phyloP scores from a whole-genome alignment of 2,888 invertebrate species.

The Hypselothyrea guttata region DNA sequence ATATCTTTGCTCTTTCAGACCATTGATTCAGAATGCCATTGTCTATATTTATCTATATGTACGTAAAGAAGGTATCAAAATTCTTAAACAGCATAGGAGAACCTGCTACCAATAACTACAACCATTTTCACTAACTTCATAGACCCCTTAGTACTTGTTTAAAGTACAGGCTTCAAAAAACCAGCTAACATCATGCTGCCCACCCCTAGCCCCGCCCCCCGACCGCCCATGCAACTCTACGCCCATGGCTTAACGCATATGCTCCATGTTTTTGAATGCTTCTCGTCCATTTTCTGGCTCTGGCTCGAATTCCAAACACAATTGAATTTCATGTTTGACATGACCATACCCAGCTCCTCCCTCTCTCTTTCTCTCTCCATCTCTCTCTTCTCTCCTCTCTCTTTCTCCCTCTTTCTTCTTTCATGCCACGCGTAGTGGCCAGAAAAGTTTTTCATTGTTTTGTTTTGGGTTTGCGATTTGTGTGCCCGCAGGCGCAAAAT shows the following conservation, averaged over 20 bases:
- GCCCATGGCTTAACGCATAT: conserved; percentile 41
- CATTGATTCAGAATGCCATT: too few species aligned
- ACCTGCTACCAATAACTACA: too few species aligned
- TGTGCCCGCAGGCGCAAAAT: conserved; percentile 45
- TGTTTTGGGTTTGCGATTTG: conserved; percentile 38
- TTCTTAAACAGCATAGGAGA: too few species aligned
- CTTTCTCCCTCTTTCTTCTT: not conserved
- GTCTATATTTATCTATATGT: too few species aligned
- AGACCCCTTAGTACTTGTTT: too few species aligned
- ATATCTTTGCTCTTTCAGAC: too few species aligned
- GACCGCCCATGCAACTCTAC: not conserved
- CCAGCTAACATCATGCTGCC: not conserved
- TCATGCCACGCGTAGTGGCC: conserved; percentile 2
- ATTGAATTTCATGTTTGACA: conserved; percentile 75
- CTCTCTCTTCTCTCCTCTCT: rapidly evolving
- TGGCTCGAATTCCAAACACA: conserved; percentile 57
- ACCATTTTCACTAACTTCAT: too few species aligned
- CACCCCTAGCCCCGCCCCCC: too few species aligned
- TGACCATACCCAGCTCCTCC: conserved; percentile 26
- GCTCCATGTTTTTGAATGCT: conserved; percentile 25
- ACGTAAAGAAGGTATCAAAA: too few species aligned
- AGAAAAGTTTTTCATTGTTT: conserved; percentile 52
- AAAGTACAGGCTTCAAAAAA: too few species aligned
- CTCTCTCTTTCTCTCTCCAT: not conserved
- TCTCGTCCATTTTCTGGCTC: conserved; percentile 36